phyloP scores from a whole-genome alignment of 2,888 invertebrate genomes.

The Meandrusa payeni region DNA sequence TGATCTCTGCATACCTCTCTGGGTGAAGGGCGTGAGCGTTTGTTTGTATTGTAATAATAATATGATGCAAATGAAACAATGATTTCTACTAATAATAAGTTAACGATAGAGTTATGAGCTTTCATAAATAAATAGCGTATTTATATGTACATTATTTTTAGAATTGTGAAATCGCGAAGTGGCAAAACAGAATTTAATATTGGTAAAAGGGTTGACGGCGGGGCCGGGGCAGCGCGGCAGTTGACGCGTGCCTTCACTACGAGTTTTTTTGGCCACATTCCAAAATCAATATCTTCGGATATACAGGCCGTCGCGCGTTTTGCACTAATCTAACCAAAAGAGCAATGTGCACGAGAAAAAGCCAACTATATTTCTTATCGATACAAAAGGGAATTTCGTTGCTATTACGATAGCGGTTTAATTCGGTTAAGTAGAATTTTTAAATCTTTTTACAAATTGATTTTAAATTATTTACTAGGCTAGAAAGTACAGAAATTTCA shows the following conservation, averaged over 20 bases:
- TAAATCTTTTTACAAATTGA: no score
- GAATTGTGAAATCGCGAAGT: constrained; percentile 74
- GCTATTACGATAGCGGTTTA: not conserved
- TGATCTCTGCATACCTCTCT: no score
- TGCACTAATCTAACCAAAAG: constrained; percentile 69
- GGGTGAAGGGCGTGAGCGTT: no score
- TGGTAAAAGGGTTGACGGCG: constrained; percentile 79
- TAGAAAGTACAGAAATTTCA: no score
- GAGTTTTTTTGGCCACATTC: constrained; percentile 78
- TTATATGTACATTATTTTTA: constrained; percentile 53
- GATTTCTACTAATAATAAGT: no score
- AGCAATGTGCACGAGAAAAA: constrained; percentile 43
- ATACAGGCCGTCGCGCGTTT: constrained; percentile 70
- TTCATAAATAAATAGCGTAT: constrained; percentile 4
- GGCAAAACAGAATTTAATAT: constrained; percentile 81
- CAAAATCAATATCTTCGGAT: constrained; percentile 79
- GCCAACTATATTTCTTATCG: constrained; percentile 26
- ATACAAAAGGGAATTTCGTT: not conserved
- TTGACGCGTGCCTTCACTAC: constrained; percentile 76
- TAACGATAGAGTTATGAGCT: no score
- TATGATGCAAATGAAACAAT: no score
- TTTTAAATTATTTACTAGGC: no score
- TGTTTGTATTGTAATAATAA: no score
- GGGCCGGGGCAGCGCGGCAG: constrained; percentile 72
- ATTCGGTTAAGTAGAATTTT: no score